Evolutionary conservation across 2,113 vertebrate genomes (phyloP).

Genomic region (Rousettus leschenaultii): DNA sequence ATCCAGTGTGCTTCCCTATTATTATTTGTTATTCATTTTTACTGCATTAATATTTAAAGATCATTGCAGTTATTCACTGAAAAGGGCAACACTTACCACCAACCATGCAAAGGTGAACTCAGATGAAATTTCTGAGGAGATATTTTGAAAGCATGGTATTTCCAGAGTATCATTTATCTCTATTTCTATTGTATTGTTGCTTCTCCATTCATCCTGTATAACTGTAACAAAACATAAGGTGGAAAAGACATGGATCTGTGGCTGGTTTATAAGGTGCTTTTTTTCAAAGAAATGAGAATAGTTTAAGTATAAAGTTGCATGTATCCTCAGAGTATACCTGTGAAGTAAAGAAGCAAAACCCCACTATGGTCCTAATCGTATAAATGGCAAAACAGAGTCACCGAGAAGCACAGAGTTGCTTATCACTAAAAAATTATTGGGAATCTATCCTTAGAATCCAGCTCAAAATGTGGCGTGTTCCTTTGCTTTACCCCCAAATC

Average conservation of each 20-base stretch:
- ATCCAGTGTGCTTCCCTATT: neutral
- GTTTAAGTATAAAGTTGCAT: neutral
- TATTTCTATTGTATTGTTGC: constrained; percentile 65
- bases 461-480: neutral
- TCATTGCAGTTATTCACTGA: constrained; percentile 45
- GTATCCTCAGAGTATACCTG: neutral
- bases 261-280: neutral
- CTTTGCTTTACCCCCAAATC: neutral
- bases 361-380: neutral
- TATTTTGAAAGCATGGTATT: constrained; percentile 80
- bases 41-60: constrained; percentile 67
- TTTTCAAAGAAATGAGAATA: neutral
- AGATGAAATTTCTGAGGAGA: constrained; percentile 58
- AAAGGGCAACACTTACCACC: constrained; percentile 78
- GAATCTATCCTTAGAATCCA: neutral
- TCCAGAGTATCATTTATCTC: constrained; percentile 75
- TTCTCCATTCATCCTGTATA: constrained; percentile 63
- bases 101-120: constrained; percentile 71
- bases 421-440: neutral
- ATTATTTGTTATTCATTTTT: constrained; percentile 53
- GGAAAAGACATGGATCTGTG: neutral
- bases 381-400: neutral
- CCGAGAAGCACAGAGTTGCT: neutral
- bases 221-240: constrained; percentile 54
- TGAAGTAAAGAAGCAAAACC: neutral